Evolutionary conservation across 2,113 vertebrate species (phyloP).

Genomic region (Coreoperca whiteheadi): DNA sequence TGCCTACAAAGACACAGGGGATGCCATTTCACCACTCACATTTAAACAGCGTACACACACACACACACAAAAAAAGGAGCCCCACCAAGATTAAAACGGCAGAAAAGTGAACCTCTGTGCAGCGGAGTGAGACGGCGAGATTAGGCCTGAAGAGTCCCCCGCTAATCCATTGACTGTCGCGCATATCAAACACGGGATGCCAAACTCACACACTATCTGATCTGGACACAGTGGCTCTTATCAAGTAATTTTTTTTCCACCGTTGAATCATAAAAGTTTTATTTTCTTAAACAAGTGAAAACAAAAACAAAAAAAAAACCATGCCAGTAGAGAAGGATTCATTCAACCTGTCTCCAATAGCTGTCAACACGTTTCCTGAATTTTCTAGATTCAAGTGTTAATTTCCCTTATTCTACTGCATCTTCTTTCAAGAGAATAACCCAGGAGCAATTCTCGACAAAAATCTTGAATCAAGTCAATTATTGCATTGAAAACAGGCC

Average conservation of each 20-base stretch:
- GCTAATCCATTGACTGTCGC: slow-evolving; percentile 65
- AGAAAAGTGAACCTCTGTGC: slow-evolving; percentile 80
- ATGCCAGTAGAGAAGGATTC: not conserved
- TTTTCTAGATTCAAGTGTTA: not conserved
- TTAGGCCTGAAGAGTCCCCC: slow-evolving; percentile 65
- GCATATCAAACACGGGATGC: slow-evolving; percentile 63
- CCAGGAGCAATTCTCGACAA: not conserved
- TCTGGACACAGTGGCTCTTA: slow-evolving; percentile 29
- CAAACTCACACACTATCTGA: slow-evolving; percentile 40
- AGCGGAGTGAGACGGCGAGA: slow-evolving; percentile 73
- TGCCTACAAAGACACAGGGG: slow-evolving; percentile 84
- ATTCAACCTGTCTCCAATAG: not conserved
- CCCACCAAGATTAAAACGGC: slow-evolving; percentile 71
- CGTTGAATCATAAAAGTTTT: not conserved
- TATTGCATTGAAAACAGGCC: not conserved
- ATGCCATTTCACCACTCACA: slow-evolving; percentile 84
- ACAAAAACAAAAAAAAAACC: not conserved
- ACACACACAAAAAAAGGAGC: slow-evolving; percentile 54
- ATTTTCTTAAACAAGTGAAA: not conserved
- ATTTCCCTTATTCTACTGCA: not conserved
- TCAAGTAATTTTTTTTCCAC: not conserved
- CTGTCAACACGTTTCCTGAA: not conserved
- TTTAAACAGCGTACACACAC: slow-evolving; percentile 72
- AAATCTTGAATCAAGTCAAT: not conserved
- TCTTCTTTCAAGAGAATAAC: not conserved